Evolutionary conservation across 2,888 invertebrate genomes (phyloP), one percentile per base, ranked within the genome.

Genomic region (Lysandra bellargus): DNA sequence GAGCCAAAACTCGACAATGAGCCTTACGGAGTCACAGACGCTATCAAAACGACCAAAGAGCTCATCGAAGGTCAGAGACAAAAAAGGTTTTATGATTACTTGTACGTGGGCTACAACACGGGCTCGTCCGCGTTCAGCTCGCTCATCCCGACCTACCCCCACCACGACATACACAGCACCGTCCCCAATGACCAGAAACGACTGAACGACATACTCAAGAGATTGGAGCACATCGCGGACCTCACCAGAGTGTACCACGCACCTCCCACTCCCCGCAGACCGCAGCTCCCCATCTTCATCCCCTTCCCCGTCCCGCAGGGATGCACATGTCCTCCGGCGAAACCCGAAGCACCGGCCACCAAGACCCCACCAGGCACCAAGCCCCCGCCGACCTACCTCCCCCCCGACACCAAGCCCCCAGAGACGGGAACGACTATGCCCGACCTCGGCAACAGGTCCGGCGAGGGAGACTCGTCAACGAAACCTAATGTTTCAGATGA

Each of bases 401-500:
- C 81, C 80, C 12, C 81, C 78, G 5, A 75, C 80, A 33, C 72
- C 80, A 49, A 79, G 33, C 33, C 69, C 12, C 69, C 69, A 69
- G 69, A 17, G 14, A 69, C 17, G 4, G 69, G n/a, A 33, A 64
- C 33, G 82, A 85, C 64, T 78, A 84, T 89, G 84, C 89, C 90
- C 0, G 91, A 92, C 79, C 83, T 86, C 2, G 87, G 87, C 77
- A 90, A 88, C 81, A 92, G 89, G 80, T 90, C 90, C 89, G 92
- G 91, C 2, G 79, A 89, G 1, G 81, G 88, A 2, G 77, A 85
- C 33, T 6, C 69, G 17, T 14, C 5, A 88, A 88, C 81, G 90
- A 90, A 40, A 83, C 88, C 4, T 86, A 85, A 74, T 74, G 23
- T 61, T 0, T 83, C 85, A 1, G 83, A 84, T 81, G 80, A 83